Conservation (phyloP, 2,888 invertebrate genomes). For the Dioctria linearis region DNA sequence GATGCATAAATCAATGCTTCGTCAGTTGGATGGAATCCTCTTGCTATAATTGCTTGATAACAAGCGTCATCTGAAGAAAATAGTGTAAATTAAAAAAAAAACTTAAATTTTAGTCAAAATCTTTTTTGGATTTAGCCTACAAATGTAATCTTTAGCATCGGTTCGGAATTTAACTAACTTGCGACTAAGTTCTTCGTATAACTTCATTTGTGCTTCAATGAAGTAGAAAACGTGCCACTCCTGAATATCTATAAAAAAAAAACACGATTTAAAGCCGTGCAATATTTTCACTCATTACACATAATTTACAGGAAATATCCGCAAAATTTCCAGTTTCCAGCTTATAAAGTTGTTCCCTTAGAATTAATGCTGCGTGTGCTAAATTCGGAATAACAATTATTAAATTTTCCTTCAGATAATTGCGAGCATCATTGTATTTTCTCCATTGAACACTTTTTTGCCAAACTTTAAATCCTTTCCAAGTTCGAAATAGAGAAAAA, state of each 20-base stretch:
- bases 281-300: no score
- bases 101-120: background rate
- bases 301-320: slow-evolving; percentile 70
- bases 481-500: slow-evolving; percentile 79
- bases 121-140: slow-evolving; percentile 64
- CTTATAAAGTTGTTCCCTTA: slow-evolving; percentile 79
- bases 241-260: slow-evolving; percentile 67
- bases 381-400: slow-evolving; percentile 83
- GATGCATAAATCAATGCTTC: slow-evolving; percentile 71
- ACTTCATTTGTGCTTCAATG: slow-evolving; percentile 76
- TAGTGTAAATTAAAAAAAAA: background rate
- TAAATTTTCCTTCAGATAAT: slow-evolving; percentile 77
- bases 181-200: slow-evolving; percentile 66
- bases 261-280: background rate
- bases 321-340: slow-evolving; percentile 77
- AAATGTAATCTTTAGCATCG: slow-evolving; percentile 75
- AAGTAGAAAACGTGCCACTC: slow-evolving; percentile 78
- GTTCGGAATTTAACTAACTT: slow-evolving; percentile 72
- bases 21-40: slow-evolving; percentile 87
- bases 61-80: slow-evolving; percentile 75
- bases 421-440: slow-evolving; percentile 77
- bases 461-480: slow-evolving; percentile 90
- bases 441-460: slow-evolving; percentile 79
- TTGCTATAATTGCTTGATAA: slow-evolving; percentile 80
- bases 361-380: slow-evolving; percentile 79